Conservation (phyloP, 35 echinoderm and acorn worm species). For the Stichopus chloronotus region DNA sequence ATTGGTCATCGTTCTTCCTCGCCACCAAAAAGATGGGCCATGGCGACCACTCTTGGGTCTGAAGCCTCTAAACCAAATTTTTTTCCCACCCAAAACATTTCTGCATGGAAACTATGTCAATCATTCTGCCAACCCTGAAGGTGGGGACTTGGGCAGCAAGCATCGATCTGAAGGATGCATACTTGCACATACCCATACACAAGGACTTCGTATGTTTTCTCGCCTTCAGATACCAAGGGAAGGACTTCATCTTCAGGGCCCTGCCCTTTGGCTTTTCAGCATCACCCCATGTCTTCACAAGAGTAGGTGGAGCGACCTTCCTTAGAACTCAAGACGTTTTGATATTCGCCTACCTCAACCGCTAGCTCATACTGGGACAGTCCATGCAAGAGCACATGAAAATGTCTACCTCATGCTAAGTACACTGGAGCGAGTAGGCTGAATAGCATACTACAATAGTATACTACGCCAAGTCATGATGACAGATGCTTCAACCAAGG, state of each 20-base stretch:
- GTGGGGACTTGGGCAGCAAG: not conserved
- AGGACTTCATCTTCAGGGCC: not conserved
- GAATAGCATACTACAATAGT: no score
- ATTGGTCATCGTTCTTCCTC: not conserved
- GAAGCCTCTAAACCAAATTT: not conserved
- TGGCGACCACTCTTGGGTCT: not conserved
- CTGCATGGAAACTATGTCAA: not conserved
- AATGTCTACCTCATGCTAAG: no score
- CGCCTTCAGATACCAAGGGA: not conserved
- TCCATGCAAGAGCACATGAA: no score
- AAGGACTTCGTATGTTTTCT: not conserved
- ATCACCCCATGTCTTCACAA: not conserved
- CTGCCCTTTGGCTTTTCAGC: not conserved
- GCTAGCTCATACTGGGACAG: no score
- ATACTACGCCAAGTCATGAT: no score
- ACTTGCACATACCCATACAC: not conserved
- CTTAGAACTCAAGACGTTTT: no score
- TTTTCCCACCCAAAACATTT: not conserved
- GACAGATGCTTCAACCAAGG: no score
- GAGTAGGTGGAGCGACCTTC: no score
- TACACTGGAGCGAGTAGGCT: no score
- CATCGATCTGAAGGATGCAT: conserved; percentile 9
- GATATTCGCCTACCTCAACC: no score
- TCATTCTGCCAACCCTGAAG: not conserved
- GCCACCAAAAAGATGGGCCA: not conserved